Base-by-base conservation (phyloP, 1,140 invertebrate genomes). In the Formica selysi region DNA sequence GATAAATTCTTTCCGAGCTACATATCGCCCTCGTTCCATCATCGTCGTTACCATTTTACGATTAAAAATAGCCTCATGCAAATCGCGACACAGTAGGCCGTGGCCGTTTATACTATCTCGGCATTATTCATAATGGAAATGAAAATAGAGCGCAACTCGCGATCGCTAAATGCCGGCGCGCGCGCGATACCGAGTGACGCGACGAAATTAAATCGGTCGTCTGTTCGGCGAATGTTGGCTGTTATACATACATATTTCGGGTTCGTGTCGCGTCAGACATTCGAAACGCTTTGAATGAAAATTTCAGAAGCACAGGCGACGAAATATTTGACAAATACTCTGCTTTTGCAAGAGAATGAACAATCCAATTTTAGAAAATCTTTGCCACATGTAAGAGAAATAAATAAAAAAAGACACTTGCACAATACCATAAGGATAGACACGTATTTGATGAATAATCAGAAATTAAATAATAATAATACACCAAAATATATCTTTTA, bases 41-140 rank as follows among this genome's bases (percentile, higher is more conserved):
- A 13, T 61, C 11, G 38, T 19, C 19, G 41, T 79, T 10, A 19
- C 16, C 26, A n/a, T 32, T 26, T 59, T 36, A 32, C 26, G 19
- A 38, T 44, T 80, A 71, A 71, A 71, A 81, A 81, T 61, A 26
- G 22, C 38, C n/a, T 79, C 67, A 67, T 80, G 78, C 11, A 59
- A 65, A 65, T 54, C 44, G 10, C 41, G 2, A 38, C 38, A 79
- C n/a, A 26, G 11, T 61, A 59, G 36, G 44, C 22, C 16, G n/a
- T 19, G 13, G 16, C 3, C 51, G 4, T 81, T 81, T 48, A 61
- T 7, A 61, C 29, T 61, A 7, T 3, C 10, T 71, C 26, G 51
- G 10, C n/a, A 83, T 83, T 83, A 83, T 62, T 74, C 54, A 74
- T 83, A 61, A 48, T 44, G 41, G 41, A 83, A 61, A 61, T 83